A percentile compares a stretch with the other conserved stretches of the same genome.
phyloP scores from a whole-genome alignment of 64 coral and sea anemone species.

The Dendronephthya gigantea region DNA sequence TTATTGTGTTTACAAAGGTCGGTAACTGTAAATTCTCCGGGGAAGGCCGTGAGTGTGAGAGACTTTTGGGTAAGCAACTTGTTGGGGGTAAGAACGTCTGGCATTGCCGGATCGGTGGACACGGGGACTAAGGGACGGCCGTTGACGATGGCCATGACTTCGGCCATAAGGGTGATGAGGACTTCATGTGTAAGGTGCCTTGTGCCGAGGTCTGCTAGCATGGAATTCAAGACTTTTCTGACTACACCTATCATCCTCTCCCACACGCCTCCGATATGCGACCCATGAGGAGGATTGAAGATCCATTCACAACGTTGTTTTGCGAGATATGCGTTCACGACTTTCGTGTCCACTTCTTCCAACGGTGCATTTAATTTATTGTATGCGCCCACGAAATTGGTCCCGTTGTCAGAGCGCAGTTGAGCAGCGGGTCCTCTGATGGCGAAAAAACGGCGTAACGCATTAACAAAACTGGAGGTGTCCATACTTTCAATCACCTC shows the following conservation, averaged over 20 bases:
- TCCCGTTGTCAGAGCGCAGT: not conserved
- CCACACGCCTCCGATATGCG: no score
- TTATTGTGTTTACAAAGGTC: no score
- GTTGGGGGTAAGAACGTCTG: constrained; percentile 1
- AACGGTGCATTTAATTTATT: constrained; percentile 11
- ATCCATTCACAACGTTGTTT: no score
- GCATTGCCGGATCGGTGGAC: no score
- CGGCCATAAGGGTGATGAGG: not conserved
- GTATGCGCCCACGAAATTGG: constrained; percentile 22
- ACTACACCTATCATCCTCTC: no score
- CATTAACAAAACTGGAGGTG: no score
- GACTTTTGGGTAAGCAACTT: not conserved
- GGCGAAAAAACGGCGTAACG: no score
- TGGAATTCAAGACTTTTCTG: not conserved
- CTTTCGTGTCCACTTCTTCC: not conserved
- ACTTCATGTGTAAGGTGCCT: not conserved
- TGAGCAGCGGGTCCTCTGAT: no score
- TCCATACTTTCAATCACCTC: constrained; percentile 35
- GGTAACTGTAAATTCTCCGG: not conserved
- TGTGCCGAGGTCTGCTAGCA: not conserved
- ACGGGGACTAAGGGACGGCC: not conserved
- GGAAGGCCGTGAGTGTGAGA: not conserved
- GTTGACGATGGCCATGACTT: not conserved
- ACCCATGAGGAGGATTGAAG: not conserved
- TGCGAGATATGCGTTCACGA: not conserved